Base-by-base conservation (phyloP, 2,888 invertebrate genomes). In the Eledone cirrhosa region DNA sequence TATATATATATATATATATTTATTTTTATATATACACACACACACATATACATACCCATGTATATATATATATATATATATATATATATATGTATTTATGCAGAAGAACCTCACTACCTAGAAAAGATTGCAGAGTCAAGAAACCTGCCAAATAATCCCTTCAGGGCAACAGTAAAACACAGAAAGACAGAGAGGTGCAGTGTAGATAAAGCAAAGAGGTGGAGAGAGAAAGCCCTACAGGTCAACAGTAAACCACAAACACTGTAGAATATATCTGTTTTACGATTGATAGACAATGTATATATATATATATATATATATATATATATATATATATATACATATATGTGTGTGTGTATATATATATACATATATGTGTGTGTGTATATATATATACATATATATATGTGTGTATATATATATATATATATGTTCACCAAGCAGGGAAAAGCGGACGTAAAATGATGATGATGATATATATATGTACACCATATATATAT, bases 1-100 rank as follows among this genome's bases (percentile, higher is more conserved):
- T 65, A 65, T 65, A 65, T 65, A 65, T 65, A 65, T 65, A 65
- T 65, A 65, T 65, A 65, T 65, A 65, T 65, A 65, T 65, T 27
- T 24, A 65, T 65, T 27, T 65, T 13, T 14, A 19, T 63, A 63
- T 63, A 27, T 65, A 65, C 16, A 24, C 16, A 24, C 16, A 24
- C 16, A 24, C 29, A 65, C 29, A 1, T 24, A 27, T 8, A 27
- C 29, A 2, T 24, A 27, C 29, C 0, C 29, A 27, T 24, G 16
- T 24, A 65, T 65, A 1, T 24, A 65, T 65, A 24, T 65, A 0
- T 65, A 22, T 65, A 7, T 65, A 2, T 27, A 7, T 65, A 16
- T 24, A 24, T 65, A 0, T 65, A 24, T 65, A 24, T 27, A 24
- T 27, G 27, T 24, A 65, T 4, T 7, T 24, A 65, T 65, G n/a